These are phyloP conservation scores for Scelioninae gen. 1 DNA, from an alignment of 2,888 invertebrate species.

Conservation along the genomic window DNA sequence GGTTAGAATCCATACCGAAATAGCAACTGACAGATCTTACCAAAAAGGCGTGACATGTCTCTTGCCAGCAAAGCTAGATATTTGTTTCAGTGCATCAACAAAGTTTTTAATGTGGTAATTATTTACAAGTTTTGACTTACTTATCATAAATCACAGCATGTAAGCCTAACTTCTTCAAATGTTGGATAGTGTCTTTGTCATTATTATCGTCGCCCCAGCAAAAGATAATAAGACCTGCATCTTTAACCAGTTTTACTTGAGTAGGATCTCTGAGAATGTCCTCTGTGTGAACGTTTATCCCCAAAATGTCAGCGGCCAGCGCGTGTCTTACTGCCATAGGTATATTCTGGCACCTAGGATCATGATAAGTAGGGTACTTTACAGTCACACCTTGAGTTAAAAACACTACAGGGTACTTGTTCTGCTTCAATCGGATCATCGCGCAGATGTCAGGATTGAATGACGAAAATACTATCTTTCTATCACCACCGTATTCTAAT, in stretches of 20 bases:
- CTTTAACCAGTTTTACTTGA: slow-evolving; percentile 91
- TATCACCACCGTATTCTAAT: slow-evolving; percentile 90
- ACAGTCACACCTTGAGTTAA: slow-evolving; percentile 91
- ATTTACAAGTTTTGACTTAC: too few species aligned
- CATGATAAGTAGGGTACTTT: slow-evolving; percentile 92
- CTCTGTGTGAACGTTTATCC: slow-evolving; percentile 96
- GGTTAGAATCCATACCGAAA: too few species aligned
- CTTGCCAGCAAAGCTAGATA: too few species aligned
- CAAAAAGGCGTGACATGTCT: too few species aligned
- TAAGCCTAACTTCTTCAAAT: slow-evolving; percentile 94
- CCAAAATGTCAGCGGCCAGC: slow-evolving; percentile 92
- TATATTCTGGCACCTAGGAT: slow-evolving; percentile 92
- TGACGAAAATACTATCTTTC: slow-evolving; percentile 96
- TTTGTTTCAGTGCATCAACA: too few species aligned
- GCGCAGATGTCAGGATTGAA: slow-evolving; percentile 98
- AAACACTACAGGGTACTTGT: slow-evolving; percentile 98
- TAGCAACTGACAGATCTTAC: too few species aligned
- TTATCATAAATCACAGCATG: slow-evolving; percentile 99
- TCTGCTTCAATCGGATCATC: slow-evolving; percentile 97
- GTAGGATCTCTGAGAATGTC: slow-evolving; percentile 93
- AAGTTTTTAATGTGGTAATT: too few species aligned
- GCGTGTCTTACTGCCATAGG: slow-evolving; percentile 93
- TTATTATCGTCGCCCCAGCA: slow-evolving; percentile 99
- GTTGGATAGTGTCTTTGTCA: slow-evolving; percentile 92
- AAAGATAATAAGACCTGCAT: slow-evolving; percentile 94